Evolutionary conservation across 2,113 vertebrate genomes (phyloP).

Genomic region (Raja brachyura): DNA sequence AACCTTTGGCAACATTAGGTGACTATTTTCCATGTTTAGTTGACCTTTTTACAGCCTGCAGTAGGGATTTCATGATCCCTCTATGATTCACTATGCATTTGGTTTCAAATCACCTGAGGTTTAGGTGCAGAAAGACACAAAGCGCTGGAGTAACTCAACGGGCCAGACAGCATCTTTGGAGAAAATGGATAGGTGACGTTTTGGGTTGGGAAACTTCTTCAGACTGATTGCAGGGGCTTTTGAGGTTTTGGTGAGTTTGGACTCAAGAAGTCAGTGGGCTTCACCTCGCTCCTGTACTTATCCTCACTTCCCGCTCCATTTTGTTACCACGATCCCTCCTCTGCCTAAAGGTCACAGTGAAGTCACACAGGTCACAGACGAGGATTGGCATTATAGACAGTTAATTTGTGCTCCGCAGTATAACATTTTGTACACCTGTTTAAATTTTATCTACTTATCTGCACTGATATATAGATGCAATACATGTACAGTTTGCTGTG

Average conservation of each 20-base stretch:
- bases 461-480: background rate
- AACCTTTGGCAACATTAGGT: no score
- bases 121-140: background rate
- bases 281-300: conserved; percentile 15
- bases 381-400: background rate
- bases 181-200: no score
- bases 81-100: background rate
- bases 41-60: background rate
- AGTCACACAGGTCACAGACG: no score
- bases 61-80: background rate
- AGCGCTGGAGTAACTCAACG: no score
- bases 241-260: conserved; percentile 19
- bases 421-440: background rate
- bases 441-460: conserved; percentile 1
- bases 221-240: no score
- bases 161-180: no score
- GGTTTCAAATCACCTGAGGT: conserved; percentile 29
- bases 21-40: conserved; percentile 18
- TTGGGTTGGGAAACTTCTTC: no score
- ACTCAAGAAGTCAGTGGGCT: conserved; percentile 18
- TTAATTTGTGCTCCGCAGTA: background rate
- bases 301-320: conserved; percentile 1
- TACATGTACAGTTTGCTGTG: background rate
- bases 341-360: background rate
- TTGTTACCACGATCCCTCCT: background rate